Evolutionary conservation across 2,888 invertebrate species (phyloP).

Genomic region (Homarus gammarus): DNA sequence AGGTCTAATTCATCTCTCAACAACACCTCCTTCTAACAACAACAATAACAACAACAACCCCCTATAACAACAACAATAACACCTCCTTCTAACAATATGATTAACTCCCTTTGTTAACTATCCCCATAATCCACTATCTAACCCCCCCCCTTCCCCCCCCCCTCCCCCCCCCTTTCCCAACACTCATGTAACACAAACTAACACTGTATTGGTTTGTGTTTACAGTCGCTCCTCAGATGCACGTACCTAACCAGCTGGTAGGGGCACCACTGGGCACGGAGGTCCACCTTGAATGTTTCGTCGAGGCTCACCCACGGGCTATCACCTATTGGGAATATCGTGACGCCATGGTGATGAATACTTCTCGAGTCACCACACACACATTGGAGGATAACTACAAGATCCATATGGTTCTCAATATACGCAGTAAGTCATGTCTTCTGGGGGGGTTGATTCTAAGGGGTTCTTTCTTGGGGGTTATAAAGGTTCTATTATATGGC

Average conservation of each 20-base stretch:
- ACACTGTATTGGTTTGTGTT: background rate
- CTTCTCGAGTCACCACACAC: slow-evolving; percentile 50
- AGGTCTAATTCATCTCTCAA: too few relatives aligned
- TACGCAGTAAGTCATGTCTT: slow-evolving; percentile 44
- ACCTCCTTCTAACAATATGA: too few relatives aligned
- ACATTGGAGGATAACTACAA: slow-evolving; percentile 56
- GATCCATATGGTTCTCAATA: slow-evolving; percentile 55
- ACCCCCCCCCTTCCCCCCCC: background rate
- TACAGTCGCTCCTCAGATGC: slow-evolving; percentile 67
- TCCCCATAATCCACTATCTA: too few relatives aligned
- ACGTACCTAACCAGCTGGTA: slow-evolving; percentile 66
- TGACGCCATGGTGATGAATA: slow-evolving; percentile 66
- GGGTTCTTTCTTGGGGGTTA: too few relatives aligned
- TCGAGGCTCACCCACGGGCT: slow-evolving; percentile 67
- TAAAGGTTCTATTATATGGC: too few relatives aligned
- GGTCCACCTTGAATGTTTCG: slow-evolving; percentile 62
- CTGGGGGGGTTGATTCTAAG: too few relatives aligned
- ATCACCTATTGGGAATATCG: slow-evolving; percentile 65
- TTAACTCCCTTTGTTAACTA: too few relatives aligned
- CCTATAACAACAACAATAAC: too few relatives aligned
- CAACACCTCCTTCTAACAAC: too few relatives aligned
- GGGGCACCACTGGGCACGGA: slow-evolving; percentile 46
- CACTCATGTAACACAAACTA: background rate
- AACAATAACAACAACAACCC: too few relatives aligned
- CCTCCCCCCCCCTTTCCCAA: background rate